phyloP scores from a whole-genome alignment of 2,113 vertebrate species.

The Chrysemys picta region DNA sequence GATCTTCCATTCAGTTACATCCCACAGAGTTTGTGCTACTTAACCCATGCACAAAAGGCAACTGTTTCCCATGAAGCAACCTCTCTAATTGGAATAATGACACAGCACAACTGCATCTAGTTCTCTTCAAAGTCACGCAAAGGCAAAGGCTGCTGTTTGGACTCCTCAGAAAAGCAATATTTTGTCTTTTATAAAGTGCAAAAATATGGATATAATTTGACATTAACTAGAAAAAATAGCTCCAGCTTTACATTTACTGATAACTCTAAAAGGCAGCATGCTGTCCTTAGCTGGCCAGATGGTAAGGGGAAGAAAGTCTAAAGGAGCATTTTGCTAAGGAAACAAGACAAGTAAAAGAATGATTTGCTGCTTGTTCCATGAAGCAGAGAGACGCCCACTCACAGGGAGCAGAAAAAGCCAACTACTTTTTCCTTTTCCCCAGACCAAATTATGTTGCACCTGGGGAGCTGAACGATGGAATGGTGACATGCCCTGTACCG shows the following conservation, averaged over 20 bases:
- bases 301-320: too few relatives aligned
- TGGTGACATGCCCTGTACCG: not conserved
- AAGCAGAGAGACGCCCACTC: not conserved
- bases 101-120: not conserved
- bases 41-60: not conserved
- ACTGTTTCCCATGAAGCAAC: not conserved
- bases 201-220: not conserved
- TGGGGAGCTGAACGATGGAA: conserved; percentile 6
- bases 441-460: not conserved
- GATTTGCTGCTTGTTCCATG: not conserved
- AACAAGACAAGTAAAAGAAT: too few relatives aligned
- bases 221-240: not conserved
- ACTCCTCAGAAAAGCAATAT: not conserved
- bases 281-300: too few relatives aligned
- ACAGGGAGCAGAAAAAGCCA: too few relatives aligned
- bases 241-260: not conserved
- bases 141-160: not conserved
- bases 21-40: not conserved
- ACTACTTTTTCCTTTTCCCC: not conserved
- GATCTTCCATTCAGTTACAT: not conserved
- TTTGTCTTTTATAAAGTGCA: not conserved
- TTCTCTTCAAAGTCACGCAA: not conserved
- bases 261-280: too few relatives aligned
- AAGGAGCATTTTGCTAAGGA: too few relatives aligned
- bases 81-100: not conserved